Evolutionary conservation across 2,888 invertebrate genomes (phyloP), one percentile per base, ranked within the genome.

Genomic region (Drosophila pseudotalamancana): DNA sequence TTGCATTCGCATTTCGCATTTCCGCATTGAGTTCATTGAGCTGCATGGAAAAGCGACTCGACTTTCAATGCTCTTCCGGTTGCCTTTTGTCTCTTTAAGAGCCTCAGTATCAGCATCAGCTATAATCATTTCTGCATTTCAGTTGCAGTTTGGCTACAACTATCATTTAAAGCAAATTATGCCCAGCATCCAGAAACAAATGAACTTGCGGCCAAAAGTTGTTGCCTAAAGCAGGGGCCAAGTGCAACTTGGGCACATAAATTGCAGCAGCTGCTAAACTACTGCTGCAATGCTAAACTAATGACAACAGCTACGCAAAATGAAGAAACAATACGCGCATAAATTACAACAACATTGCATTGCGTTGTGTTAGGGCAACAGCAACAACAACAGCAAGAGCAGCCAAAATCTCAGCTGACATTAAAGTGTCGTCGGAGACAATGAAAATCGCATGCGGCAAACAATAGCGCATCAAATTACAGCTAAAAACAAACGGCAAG

Each of bases 301-400:
- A 81, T 81, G 82, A 79, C 79, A 77, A 62, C 57, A 61, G 49
- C 43, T 45, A 49, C 57, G 37, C 45, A 51, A 75, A 86, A 80
- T 80, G 84, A 80, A 86, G 70, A 86, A 78, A 83, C 81, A 86
- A 83, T 84, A 67, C 69, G 81, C 64, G 81, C 87, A 86, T 86
- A 83, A 83, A 81, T 86, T 83, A 83, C 68, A 71, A 67, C 71
- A 62, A 81, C 69, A 74, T 73, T 76, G 73, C 80, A 72, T 56
- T 65, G 72, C 75, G n/a, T n/a, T n/a, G n/a, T n/a, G n/a, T n/a
- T n/a, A 59, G 39, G 27, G 32, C 37, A 43, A 31, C 39, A 69
- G 34, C 35, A 39, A 35, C 23, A 48, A 16, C 31, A 37, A 46
- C 42, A 69, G 16, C 16, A 56, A 54, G 39, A 66, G 35, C 49